Evolutionary conservation across 2,113 vertebrate genomes (phyloP), one percentile per base, ranked within the genome.

Genomic region (Drymodes brunneopygia): DNA sequence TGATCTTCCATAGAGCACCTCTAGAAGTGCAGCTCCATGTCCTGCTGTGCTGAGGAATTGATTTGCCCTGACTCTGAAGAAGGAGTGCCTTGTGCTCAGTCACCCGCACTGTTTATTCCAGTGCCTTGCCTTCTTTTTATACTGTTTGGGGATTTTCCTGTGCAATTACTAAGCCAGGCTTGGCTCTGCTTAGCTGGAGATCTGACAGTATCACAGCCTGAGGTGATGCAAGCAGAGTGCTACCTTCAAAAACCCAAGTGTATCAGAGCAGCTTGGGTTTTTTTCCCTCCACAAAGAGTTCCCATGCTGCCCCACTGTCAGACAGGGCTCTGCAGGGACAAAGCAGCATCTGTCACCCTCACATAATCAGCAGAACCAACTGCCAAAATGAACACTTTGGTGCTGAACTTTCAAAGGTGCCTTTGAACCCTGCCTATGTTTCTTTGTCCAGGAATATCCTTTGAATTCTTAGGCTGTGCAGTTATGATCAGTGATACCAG

Each of bases 31-130:
- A 91, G 78, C 40, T 38, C 74, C 69, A 7, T 29, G 47, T 75
- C 77, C 92, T 81, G 75, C 87, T 90, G 70, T 65, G 56, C 83
- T 85, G 84, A 81, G 74, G 93, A 92, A 91, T 64, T 88, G 73
- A 74, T 93, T 83, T 67, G 40, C 64, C 61, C 78, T 83, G 66
- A 86, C 44, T 86, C 0, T 0, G 60, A 84, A 72, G 40, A 81
- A 70, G 80, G n/a, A 88, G 64, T 74, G 48, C 57, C 80, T 67
- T 48, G 19, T 93, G 57, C 54, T 92, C 72, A 66, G 40, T 83
- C 65, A 94, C 54, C 72, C 1, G 0, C 47, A 15, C 62, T 44
- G 50, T 66, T 94, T 94, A n/a, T 87, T 89, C 35, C 51, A 40
- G 61, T 33, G n/a, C 27, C 24, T 83, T 79, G 25, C 28, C 12